These are phyloP conservation scores for Loxodonta africana DNA, from an alignment of 2,113 vertebrate genomes.

Conservation along the genomic window DNA sequence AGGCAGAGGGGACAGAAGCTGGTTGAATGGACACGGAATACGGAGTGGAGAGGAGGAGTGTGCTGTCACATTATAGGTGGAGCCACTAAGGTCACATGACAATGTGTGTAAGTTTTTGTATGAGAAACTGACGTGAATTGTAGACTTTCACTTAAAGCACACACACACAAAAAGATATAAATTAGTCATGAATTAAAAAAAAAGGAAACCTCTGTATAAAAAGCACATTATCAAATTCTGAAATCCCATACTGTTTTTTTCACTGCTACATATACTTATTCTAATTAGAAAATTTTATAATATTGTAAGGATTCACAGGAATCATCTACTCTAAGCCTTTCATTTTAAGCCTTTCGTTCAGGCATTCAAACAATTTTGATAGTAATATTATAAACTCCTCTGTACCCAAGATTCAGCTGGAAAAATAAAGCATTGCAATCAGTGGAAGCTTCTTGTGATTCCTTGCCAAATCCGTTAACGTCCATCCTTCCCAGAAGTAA, in stretches of 20 bases:
- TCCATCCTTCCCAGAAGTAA: not conserved
- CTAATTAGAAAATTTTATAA: constrained; percentile 22
- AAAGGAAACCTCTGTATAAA: not conserved
- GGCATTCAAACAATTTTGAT: constrained; percentile 23
- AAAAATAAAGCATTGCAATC: not conserved
- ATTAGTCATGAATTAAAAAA: not conserved
- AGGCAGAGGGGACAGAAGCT: too few species aligned
- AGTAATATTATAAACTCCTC: not conserved
- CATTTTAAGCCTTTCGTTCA: constrained; percentile 32
- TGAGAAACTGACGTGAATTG: too few species aligned
- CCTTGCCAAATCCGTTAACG: not conserved
- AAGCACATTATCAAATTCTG: not conserved
- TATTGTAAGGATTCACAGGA: not conserved
- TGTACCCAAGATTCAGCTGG: not conserved
- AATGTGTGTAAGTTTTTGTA: too few species aligned
- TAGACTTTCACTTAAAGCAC: too few species aligned
- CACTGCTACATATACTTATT: constrained; percentile 16
- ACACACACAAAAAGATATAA: not conserved
- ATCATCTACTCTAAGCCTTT: constrained; percentile 23
- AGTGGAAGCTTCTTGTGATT: not conserved
- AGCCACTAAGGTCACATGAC: too few species aligned
- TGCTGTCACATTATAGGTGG: too few species aligned
- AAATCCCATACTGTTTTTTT: not conserved
- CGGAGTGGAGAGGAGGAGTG: too few species aligned
- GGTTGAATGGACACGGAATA: too few species aligned